Conservation (phyloP, 2,888 invertebrate species). For the Tricholauxania praeusta region DNA sequence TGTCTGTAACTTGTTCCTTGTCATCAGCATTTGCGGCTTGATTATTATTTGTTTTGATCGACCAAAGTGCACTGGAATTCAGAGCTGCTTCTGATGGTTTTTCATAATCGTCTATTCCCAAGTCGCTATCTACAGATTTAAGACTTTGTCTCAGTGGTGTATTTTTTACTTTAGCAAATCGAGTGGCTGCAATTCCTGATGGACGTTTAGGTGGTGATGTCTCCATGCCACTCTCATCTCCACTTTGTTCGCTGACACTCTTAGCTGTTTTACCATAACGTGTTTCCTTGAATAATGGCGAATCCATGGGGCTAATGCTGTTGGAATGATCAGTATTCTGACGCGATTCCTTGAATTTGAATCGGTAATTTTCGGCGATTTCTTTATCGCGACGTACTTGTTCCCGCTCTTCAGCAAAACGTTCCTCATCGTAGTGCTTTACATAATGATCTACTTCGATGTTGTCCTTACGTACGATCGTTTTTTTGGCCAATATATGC, state of each 20-base stretch:
- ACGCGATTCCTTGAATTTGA: constrained; percentile 56
- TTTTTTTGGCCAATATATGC: constrained; percentile 62
- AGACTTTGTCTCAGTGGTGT: constrained; percentile 45
- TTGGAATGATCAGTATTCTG: constrained; percentile 51
- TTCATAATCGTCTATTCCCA: constrained; percentile 37
- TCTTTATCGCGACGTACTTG: constrained; percentile 54
- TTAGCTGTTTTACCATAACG: constrained; percentile 9
- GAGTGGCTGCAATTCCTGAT: constrained; percentile 55
- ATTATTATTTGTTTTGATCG: constrained; percentile 23
- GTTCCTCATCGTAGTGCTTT: constrained; percentile 58
- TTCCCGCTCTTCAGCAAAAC: constrained; percentile 50
- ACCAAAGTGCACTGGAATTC: constrained; percentile 45
- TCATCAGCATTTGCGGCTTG: neutral
- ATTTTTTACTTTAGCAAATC: constrained; percentile 51
- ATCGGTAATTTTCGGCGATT: constrained; percentile 58
- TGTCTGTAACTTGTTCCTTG: neutral
- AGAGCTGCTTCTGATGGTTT: neutral
- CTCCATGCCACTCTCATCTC: constrained; percentile 61
- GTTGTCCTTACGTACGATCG: constrained; percentile 58
- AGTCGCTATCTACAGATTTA: constrained; percentile 47
- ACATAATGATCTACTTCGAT: constrained; percentile 63
- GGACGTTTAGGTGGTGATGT: constrained; percentile 50
- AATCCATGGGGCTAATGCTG: constrained; percentile 48
- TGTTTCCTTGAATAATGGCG: constrained; percentile 25
- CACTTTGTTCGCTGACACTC: constrained; percentile 51